Percentiles rank a stretch among this genome's conserved stretches.
phyloP scores from a whole-genome alignment of 2,797 vertebrate genomes.

The Oreonectes daqikongensis region DNA sequence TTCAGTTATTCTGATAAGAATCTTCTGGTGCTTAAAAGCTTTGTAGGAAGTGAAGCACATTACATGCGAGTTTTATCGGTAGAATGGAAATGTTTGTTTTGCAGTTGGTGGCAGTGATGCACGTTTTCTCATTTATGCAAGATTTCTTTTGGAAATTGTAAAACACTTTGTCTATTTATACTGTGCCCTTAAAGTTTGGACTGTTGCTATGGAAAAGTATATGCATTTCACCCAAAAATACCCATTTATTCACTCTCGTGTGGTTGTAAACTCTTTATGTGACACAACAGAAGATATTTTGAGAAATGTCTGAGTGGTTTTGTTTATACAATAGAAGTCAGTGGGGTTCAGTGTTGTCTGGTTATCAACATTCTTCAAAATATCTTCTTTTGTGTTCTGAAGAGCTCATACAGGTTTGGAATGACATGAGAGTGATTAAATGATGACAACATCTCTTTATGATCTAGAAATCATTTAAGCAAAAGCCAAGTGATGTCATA shows the following conservation, averaged over 20 bases:
- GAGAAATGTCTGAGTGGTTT: too few species aligned
- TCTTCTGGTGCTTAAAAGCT: constrained; percentile 17
- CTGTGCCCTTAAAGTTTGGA: too few species aligned
- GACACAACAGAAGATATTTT: too few species aligned
- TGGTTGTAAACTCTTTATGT: too few species aligned
- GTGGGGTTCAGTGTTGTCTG: too few species aligned
- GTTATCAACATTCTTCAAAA: too few species aligned
- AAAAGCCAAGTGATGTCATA: not conserved
- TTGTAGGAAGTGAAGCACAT: constrained; percentile 4
- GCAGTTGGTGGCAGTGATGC: not conserved
- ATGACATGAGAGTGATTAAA: not conserved
- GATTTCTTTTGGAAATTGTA: not conserved
- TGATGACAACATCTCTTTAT: not conserved
- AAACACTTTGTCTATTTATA: not conserved
- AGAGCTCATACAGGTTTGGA: too few species aligned
- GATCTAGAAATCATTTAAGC: not conserved
- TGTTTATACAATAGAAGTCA: too few species aligned
- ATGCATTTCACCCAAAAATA: too few species aligned
- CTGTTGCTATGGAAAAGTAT: too few species aligned
- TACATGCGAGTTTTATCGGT: not conserved
- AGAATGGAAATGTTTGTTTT: not conserved
- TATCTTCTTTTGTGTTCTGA: too few species aligned
- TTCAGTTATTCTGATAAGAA: constrained; percentile 16
- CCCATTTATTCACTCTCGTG: too few species aligned
- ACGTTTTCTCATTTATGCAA: not conserved